Conservation (phyloP, 2,797 vertebrate genomes). For the Melanogrammus aeglefinus region DNA sequence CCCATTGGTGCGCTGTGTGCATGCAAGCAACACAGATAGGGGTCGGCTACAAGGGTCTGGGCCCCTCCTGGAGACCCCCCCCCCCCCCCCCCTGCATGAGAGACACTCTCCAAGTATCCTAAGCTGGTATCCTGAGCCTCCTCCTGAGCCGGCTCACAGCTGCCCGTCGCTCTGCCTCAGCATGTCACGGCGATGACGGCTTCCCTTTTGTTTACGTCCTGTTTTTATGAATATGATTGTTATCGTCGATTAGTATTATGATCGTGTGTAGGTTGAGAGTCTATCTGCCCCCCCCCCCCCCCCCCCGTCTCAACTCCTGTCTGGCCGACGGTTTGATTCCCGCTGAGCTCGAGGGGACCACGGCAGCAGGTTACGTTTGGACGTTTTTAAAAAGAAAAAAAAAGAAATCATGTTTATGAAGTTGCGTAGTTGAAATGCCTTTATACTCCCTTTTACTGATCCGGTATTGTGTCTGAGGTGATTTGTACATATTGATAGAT, state of each 20-base stretch:
- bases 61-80: slow-evolving; percentile 44
- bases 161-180: slow-evolving; percentile 69
- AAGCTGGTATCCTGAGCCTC: slow-evolving; percentile 75
- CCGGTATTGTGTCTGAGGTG: slow-evolving; percentile 69
- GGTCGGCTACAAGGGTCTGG: slow-evolving; percentile 59
- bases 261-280: slow-evolving; percentile 66
- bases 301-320: slow-evolving; percentile 65
- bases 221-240: slow-evolving; percentile 45
- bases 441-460: slow-evolving; percentile 74
- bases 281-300: slow-evolving; percentile 66
- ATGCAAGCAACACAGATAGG: slow-evolving; percentile 69
- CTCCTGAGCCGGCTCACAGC: slow-evolving; percentile 64
- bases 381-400: not conserved
- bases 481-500: slow-evolving; percentile 76
- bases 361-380: not conserved
- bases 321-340: slow-evolving; percentile 50
- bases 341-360: slow-evolving; percentile 51
- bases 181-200: slow-evolving; percentile 65
- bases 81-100: not conserved
- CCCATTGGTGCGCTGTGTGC: slow-evolving; percentile 77
- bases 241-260: slow-evolving; percentile 49
- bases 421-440: slow-evolving; percentile 71
- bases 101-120: slow-evolving; percentile 18
- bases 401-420: slow-evolving; percentile 66
- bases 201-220: slow-evolving; percentile 37